These are phyloP conservation scores for Chitala chitala DNA, from an alignment of 2,113 vertebrate species.

Conservation along the genomic window DNA sequence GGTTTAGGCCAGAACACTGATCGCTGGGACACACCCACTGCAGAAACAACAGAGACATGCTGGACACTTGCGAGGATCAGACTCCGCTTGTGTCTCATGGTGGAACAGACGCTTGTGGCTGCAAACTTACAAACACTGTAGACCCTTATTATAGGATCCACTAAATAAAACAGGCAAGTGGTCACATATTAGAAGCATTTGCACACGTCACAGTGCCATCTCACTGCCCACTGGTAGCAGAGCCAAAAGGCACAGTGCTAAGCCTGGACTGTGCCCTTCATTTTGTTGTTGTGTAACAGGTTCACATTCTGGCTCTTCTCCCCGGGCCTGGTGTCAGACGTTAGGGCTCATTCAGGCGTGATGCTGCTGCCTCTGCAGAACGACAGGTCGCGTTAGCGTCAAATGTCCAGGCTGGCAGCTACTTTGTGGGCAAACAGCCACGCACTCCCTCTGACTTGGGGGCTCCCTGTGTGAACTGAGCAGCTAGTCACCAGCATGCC, in stretches of 20 bases:
- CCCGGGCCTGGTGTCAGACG: neutral
- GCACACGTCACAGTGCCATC: too few species aligned
- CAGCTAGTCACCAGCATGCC: neutral
- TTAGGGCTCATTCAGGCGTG: conserved; percentile 26
- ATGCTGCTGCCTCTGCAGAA: conserved; percentile 45
- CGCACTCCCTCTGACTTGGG: neutral
- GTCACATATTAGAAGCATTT: too few species aligned
- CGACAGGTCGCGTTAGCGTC: conserved; percentile 42
- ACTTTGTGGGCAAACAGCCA: too few species aligned
- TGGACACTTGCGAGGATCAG: too few species aligned
- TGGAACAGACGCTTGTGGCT: too few species aligned
- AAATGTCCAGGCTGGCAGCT: conserved; percentile 28
- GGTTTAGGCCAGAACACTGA: too few species aligned
- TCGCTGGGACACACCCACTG: too few species aligned
- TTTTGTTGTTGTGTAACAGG: neutral
- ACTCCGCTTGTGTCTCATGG: too few species aligned
- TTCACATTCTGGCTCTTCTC: neutral
- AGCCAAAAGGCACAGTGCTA: neutral
- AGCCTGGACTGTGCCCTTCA: neutral
- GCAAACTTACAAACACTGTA: neutral
- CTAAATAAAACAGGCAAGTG: neutral
- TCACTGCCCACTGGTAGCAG: neutral
- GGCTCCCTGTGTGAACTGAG: neutral
- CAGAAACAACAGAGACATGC: too few species aligned
- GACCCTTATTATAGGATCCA: neutral